These are phyloP conservation scores for Galago senegalensis DNA, from an alignment of 2,797 vertebrate genomes.

Conservation along the genomic window DNA sequence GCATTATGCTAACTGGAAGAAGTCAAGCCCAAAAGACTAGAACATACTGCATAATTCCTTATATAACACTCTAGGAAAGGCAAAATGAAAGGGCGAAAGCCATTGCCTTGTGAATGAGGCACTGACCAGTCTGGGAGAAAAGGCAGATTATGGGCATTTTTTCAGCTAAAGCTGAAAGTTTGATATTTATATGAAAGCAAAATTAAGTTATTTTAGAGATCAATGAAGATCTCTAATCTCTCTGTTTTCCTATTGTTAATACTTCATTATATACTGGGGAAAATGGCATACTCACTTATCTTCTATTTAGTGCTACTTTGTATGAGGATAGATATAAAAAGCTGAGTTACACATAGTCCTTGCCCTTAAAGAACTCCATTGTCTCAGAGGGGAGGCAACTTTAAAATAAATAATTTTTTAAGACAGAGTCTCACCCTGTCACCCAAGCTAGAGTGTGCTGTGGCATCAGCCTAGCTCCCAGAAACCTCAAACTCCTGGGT, in stretches of 20 bases:
- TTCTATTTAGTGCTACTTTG: not conserved
- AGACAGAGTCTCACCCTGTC: too few relatives aligned
- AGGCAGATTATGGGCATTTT: not conserved
- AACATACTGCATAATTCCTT: not conserved
- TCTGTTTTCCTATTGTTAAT: not conserved
- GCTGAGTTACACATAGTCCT: not conserved
- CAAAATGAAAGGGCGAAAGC: not conserved
- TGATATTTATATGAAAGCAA: slow-evolving; percentile 40
- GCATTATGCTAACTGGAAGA: not conserved
- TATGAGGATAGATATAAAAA: not conserved
- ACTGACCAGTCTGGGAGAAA: not conserved
- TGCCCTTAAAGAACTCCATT: not conserved
- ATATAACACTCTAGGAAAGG: not conserved
- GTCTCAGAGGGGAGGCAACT: not conserved
- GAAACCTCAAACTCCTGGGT: too few relatives aligned
- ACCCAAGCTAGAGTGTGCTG: too few relatives aligned
- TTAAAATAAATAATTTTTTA: slow-evolving; percentile 12
- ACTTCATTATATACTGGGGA: not conserved
- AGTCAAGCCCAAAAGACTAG: not conserved
- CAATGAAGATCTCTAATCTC: not conserved
- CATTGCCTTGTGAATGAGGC: not conserved
- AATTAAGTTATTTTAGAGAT: slow-evolving; percentile 37
- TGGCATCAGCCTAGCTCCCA: too few relatives aligned
- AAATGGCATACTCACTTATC: not conserved
- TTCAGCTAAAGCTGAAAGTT: not conserved